Conservation (phyloP, 1,140 invertebrate genomes). For the Platyura marginata region DNA sequence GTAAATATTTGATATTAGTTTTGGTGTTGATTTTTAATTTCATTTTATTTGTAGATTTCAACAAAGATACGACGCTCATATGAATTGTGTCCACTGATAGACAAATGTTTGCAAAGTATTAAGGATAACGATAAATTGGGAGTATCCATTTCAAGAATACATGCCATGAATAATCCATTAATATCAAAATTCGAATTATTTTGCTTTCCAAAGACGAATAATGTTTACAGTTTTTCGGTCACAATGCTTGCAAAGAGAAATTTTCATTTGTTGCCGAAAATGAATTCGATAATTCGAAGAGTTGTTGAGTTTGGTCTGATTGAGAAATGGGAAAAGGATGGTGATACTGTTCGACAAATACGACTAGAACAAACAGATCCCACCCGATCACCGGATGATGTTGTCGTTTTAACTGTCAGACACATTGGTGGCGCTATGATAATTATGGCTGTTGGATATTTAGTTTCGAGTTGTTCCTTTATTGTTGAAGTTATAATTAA, state of each 20-base stretch:
- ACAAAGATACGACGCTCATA: not conserved
- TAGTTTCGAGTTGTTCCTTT: not conserved
- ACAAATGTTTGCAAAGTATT: conserved; percentile 1
- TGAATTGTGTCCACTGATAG: not conserved
- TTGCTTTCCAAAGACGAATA: conserved; percentile 2
- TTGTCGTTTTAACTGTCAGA: not conserved
- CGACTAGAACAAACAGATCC: not conserved
- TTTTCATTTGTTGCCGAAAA: conserved; percentile 3
- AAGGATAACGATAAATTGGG: not conserved
- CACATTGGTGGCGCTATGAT: conserved; percentile 2
- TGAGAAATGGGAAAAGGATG: not conserved
- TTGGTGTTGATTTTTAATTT: too few relatives aligned
- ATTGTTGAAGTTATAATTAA: not conserved
- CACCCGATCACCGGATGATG: not conserved
- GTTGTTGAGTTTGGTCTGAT: conserved; percentile 2
- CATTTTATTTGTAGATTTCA: not conserved
- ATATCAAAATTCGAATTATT: not conserved
- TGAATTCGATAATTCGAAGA: conserved; percentile 1
- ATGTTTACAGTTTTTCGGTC: conserved; percentile 2
- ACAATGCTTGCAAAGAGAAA: not conserved
- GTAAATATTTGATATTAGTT: conserved; percentile 1
- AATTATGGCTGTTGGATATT: not conserved
- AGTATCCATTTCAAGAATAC: not conserved
- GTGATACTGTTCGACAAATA: not conserved
- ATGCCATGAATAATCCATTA: conserved; percentile 3